Conservation (phyloP, 53 echinoderm and acorn worm genomes). For the Arbacia lixula region DNA sequence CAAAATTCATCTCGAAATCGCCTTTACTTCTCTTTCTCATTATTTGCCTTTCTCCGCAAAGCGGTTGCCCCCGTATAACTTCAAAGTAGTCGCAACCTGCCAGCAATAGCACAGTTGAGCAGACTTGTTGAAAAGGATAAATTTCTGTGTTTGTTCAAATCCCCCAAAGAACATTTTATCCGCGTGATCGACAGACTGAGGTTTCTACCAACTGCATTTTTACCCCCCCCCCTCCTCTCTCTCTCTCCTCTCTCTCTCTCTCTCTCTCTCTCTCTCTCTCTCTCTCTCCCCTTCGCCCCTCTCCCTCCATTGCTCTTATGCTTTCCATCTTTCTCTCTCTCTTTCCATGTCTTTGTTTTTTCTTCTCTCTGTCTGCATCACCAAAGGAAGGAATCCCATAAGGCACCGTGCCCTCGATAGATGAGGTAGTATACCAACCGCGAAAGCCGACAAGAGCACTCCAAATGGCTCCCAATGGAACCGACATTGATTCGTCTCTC, state of each 20-base stretch:
- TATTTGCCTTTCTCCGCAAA: background rate
- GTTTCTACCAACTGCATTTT: background rate
- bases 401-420: conserved; percentile 33
- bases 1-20: too few relatives aligned
- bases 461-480: conserved; percentile 32
- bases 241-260: background rate
- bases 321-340: background rate
- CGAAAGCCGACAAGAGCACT: conserved; percentile 18
- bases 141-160: conserved; percentile 32
- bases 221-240: background rate
- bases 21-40: too few relatives aligned
- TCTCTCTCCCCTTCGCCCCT: background rate
- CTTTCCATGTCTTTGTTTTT: background rate
- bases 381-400: conserved; percentile 10
- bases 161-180: conserved; percentile 13
- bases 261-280: background rate
- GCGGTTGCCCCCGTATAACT: background rate
- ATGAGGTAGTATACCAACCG: conserved; percentile 16
- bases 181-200: conserved; percentile 20
- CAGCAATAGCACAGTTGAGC: conserved; percentile 32
- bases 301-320: background rate
- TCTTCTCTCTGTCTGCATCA: background rate
- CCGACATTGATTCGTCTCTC: conserved; percentile 43
- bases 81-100: conserved; percentile 17
- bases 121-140: conserved; percentile 29